These are phyloP conservation scores for Xenops minutus DNA, from an alignment of 2,797 vertebrate genomes.

Conservation along the genomic window DNA sequence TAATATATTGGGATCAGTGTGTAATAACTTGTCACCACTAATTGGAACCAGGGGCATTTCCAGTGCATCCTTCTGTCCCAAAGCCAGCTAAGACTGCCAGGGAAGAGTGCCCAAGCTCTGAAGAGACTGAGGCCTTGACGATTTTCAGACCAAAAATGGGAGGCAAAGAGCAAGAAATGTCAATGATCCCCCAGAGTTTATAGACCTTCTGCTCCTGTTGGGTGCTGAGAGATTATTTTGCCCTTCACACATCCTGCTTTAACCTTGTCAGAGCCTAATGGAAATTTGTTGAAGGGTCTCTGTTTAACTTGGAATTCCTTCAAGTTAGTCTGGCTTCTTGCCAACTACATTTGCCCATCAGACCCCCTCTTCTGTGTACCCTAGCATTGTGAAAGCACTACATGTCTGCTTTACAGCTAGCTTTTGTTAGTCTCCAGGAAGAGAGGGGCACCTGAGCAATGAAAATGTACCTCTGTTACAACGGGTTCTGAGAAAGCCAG, in stretches of 20 bases:
- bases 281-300: not conserved
- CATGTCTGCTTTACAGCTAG: not conserved
- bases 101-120: not conserved
- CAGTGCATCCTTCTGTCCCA: not conserved
- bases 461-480: not conserved
- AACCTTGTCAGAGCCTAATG: not conserved
- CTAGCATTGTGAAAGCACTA: not conserved
- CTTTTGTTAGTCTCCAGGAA: not conserved
- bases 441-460: not conserved
- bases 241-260: not conserved
- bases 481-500: not conserved
- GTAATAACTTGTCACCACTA: not conserved
- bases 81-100: not conserved
- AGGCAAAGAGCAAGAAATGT: not conserved
- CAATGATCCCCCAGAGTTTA: not conserved
- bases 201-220: not conserved
- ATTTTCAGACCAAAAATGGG: not conserved
- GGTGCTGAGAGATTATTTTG: not conserved
- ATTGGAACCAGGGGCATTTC: not conserved
- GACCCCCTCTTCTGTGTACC: not conserved
- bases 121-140: not conserved
- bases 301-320: slow-evolving; percentile 1
- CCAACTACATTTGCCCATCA: not conserved
- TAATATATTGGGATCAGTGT: not conserved
- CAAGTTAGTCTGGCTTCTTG: not conserved